A percentile compares a stretch with the other conserved stretches of the same genome.
These are phyloP conservation scores for Elanus axillaris DNA, from an alignment of 2,113 vertebrate genomes.

Conservation along the genomic window DNA sequence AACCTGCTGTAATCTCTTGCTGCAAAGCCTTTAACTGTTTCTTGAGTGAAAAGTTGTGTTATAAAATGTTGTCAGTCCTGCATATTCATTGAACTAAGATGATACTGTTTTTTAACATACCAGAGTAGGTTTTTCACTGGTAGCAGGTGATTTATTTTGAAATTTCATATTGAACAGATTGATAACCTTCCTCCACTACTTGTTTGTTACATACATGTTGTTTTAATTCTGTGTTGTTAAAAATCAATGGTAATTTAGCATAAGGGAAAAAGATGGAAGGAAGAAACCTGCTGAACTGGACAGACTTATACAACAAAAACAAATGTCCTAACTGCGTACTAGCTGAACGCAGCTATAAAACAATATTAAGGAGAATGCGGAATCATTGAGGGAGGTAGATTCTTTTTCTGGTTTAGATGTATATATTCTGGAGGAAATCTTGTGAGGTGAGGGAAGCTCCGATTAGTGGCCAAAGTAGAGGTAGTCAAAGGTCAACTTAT, in stretches of 20 bases:
- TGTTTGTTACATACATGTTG: not conserved
- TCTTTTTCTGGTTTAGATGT: not conserved
- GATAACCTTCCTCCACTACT: not conserved
- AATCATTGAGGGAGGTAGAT: not conserved
- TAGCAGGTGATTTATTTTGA: not conserved
- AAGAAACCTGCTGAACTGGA: not conserved
- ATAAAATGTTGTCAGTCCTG: not conserved
- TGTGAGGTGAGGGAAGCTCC: not conserved
- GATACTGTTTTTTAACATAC: not conserved
- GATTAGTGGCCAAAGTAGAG: not conserved
- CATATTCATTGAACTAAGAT: not conserved
- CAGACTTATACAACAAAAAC: not conserved
- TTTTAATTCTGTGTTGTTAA: not conserved
- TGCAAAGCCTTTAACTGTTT: not conserved
- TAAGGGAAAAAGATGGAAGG: not conserved
- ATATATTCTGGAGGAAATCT: not conserved
- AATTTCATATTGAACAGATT: not conserved
- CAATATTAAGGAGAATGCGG: not conserved
- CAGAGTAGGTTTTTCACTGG: not conserved
- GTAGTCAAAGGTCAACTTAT: not conserved
- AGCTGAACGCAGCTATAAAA: not conserved
- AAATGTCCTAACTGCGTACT: not conserved
- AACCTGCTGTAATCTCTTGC: not conserved
- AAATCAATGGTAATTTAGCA: not conserved
- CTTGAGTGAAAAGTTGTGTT: not conserved